Conservation (phyloP, 2,888 invertebrate genomes). For the Spodoptera exigua region DNA sequence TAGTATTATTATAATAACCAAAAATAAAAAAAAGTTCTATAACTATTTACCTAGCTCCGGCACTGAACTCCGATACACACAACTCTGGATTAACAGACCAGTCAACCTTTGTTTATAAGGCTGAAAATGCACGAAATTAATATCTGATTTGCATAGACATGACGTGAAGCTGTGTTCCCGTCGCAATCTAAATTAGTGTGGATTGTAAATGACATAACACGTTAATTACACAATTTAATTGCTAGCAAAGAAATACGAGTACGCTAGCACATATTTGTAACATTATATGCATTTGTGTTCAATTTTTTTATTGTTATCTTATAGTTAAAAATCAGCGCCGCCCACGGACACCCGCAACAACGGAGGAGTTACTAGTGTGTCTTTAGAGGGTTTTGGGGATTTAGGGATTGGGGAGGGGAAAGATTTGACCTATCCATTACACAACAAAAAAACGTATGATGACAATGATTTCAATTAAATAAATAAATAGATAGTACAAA, state of each 20-base stretch:
- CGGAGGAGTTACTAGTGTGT: too few species aligned
- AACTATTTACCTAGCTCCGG: too few species aligned
- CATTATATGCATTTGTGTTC: neutral
- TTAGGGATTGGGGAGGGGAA: too few species aligned
- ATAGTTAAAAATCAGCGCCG: too few species aligned
- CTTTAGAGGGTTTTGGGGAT: too few species aligned
- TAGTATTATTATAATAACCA: neutral
- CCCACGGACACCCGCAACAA: too few species aligned
- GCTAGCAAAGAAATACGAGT: slow-evolving; percentile 39
- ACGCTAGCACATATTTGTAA: slow-evolving; percentile 16
- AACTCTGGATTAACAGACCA: too few species aligned
- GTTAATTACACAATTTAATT: slow-evolving; percentile 46
- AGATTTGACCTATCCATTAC: too few species aligned
- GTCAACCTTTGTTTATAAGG: slow-evolving; percentile 43
- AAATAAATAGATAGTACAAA: too few species aligned
- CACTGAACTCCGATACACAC: too few species aligned
- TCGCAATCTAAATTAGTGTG: slow-evolving; percentile 53
- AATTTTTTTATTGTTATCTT: neutral
- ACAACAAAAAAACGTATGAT: too few species aligned
- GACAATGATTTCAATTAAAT: too few species aligned
- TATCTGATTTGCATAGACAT: slow-evolving; percentile 59
- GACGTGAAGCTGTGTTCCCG: slow-evolving; percentile 35
- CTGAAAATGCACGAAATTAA: slow-evolving; percentile 47
- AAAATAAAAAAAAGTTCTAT: slow-evolving; percentile 1
- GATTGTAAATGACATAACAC: slow-evolving; percentile 49